Evolutionary conservation across 2,888 invertebrate species (phyloP).

Genomic region (Allacma fusca): DNA sequence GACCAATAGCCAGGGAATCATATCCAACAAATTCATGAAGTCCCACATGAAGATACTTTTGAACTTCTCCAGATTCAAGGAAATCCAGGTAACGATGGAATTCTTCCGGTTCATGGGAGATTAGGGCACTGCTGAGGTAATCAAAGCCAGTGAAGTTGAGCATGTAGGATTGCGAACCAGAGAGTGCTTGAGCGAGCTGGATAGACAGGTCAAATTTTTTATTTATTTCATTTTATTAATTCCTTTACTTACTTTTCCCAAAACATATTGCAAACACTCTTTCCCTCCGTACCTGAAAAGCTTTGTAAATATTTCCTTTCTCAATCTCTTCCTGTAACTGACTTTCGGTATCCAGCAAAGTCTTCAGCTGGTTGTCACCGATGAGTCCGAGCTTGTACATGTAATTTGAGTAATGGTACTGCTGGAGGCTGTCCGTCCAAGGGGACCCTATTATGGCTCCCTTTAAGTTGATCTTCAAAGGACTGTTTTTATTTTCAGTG

Average conservation of each 20-base stretch:
- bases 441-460: slow-evolving; percentile 75
- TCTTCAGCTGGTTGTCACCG: slow-evolving; percentile 65
- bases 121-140: neutral
- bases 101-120: neutral
- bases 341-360: slow-evolving; percentile 71
- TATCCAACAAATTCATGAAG: neutral
- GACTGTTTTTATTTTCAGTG: slow-evolving; percentile 68
- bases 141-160: neutral
- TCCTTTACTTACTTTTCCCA: no score
- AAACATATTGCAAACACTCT: no score
- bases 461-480: slow-evolving; percentile 70
- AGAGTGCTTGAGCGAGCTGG: no score
- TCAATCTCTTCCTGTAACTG: slow-evolving; percentile 72
- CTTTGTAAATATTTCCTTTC: slow-evolving; percentile 65
- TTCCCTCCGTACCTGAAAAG: neutral
- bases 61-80: slow-evolving; percentile 73
- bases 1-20: neutral
- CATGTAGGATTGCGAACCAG: neutral
- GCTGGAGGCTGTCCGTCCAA: slow-evolving; percentile 69
- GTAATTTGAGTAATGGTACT: slow-evolving; percentile 74
- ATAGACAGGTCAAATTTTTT: no score
- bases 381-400: slow-evolving; percentile 79
- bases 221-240: no score
- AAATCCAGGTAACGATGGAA: slow-evolving; percentile 71
- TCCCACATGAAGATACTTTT: slow-evolving; percentile 47